A percentile compares a stretch with the other conserved stretches of the same genome.
These are phyloP conservation scores for Neodiprion pinetum DNA, from an alignment of 1,140 invertebrate genomes.

Conservation along the genomic window DNA sequence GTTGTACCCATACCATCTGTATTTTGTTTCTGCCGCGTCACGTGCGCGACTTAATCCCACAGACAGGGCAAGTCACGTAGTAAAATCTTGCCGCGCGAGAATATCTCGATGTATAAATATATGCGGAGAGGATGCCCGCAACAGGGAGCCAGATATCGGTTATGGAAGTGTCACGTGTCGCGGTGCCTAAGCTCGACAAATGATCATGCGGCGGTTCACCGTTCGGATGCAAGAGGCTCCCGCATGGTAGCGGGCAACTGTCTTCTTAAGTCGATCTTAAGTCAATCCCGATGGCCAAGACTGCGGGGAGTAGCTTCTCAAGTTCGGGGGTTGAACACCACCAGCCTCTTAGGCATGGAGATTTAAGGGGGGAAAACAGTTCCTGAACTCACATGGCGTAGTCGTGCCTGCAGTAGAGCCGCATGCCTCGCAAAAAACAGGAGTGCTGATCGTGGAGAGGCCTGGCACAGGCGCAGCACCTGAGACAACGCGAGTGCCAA, in stretches of 20 bases:
- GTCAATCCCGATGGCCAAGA: background rate
- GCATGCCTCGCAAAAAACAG: conserved; percentile 56
- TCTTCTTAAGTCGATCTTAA: conserved; percentile 27
- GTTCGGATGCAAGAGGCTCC: conserved; percentile 5
- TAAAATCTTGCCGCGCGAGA: background rate
- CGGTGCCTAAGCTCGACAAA: conserved; percentile 28
- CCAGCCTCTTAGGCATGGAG: background rate
- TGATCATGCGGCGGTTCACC: conserved; percentile 11
- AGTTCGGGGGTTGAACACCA: background rate
- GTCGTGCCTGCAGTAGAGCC: conserved; percentile 58
- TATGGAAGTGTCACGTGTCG: conserved; percentile 23
- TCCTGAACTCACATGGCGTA: conserved; percentile 54
- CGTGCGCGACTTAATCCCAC: background rate
- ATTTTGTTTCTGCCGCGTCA: conserved; percentile 1
- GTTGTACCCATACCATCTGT: background rate
- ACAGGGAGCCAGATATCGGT: conserved; percentile 22
- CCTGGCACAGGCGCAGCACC: conserved; percentile 55
- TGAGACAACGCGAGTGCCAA: conserved; percentile 59
- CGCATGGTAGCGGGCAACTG: conserved; percentile 30
- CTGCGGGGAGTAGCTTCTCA: background rate
- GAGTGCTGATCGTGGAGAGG: conserved; percentile 59
- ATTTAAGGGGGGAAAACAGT: background rate
- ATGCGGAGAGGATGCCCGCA: background rate
- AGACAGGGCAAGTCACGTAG: conserved; percentile 7
- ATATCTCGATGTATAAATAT: background rate